phyloP scores from a whole-genome alignment of 2,113 vertebrate genomes.

The Varanus salvator region DNA sequence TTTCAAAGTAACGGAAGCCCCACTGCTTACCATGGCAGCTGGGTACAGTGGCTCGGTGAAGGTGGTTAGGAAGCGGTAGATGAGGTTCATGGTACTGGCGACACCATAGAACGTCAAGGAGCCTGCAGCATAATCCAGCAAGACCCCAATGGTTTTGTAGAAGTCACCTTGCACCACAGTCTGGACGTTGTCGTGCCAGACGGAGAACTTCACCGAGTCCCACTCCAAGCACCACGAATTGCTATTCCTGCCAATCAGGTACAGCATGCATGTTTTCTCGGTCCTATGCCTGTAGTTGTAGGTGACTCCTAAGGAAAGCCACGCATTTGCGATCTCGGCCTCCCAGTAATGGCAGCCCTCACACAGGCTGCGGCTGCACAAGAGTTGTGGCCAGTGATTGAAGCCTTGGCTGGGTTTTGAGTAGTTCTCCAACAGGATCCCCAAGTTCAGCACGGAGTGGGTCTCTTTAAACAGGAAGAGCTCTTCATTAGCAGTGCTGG shows the following conservation, averaged over 20 bases:
- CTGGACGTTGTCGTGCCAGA: conserved; percentile 65
- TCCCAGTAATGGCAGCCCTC: conserved; percentile 71
- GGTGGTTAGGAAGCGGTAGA: conserved; percentile 61
- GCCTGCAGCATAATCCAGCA: conserved; percentile 55
- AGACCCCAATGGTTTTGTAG: conserved; percentile 63
- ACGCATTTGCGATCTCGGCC: conserved; percentile 62
- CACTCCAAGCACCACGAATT: conserved; percentile 72
- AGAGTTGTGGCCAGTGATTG: conserved; percentile 64
- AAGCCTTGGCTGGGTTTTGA: conserved; percentile 41
- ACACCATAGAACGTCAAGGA: conserved; percentile 68
- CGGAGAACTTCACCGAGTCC: conserved; percentile 64
- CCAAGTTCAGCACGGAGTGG: conserved; percentile 63
- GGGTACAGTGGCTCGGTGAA: conserved; percentile 69
- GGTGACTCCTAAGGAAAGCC: conserved; percentile 68
- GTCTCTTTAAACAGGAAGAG: conserved; percentile 68
- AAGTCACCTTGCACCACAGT: conserved; percentile 56
- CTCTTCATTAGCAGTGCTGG: conserved; percentile 50
- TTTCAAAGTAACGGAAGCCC: conserved; percentile 57
- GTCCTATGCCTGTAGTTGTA: conserved; percentile 43
- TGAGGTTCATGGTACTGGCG: conserved; percentile 47
- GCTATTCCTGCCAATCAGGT: conserved; percentile 67
- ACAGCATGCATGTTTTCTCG: conserved; percentile 17
- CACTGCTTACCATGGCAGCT: conserved; percentile 66
- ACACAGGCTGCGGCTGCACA: conserved; percentile 58
- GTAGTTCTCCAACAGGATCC: conserved; percentile 53